Evolutionary conservation across 2,888 invertebrate species (phyloP).

Genomic region (Synanthedon formicaeformis): DNA sequence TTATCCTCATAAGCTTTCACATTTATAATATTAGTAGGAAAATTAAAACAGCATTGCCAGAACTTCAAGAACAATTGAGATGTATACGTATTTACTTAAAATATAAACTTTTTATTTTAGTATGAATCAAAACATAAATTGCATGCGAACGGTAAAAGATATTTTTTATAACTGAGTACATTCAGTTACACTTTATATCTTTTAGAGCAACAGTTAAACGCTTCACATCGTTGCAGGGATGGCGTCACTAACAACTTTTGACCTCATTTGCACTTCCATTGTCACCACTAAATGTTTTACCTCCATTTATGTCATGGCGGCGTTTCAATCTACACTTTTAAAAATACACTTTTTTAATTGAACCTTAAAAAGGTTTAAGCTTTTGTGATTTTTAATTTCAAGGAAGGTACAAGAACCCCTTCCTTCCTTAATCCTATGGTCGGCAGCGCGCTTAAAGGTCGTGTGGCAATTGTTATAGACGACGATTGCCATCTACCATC

Average conservation of each 20-base stretch:
- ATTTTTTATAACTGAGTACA: not conserved
- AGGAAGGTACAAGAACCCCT: too few relatives aligned
- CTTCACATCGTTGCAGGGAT: slow-evolving; percentile 11
- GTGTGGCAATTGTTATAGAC: too few relatives aligned
- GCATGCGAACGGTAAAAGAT: too few relatives aligned
- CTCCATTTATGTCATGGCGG: slow-evolving; percentile 3
- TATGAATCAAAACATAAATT: not conserved
- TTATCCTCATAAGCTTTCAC: too few relatives aligned
- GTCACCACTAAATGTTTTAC: slow-evolving; percentile 21
- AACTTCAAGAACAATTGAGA: too few relatives aligned
- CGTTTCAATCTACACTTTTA: not conserved
- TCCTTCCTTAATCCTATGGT: too few relatives aligned
- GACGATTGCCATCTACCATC: too few relatives aligned
- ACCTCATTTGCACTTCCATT: slow-evolving; percentile 32
- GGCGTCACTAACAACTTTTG: slow-evolving; percentile 24
- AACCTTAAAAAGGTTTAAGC: not conserved
- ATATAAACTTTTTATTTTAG: not conserved
- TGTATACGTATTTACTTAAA: not conserved
- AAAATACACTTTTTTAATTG: not conserved
- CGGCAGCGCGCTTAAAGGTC: too few relatives aligned
- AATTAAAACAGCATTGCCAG: too few relatives aligned
- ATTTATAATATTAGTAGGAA: too few relatives aligned
- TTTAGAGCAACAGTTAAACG: slow-evolving; percentile 23
- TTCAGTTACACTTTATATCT: slow-evolving; percentile 8
- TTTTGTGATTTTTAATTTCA: too few relatives aligned